Percentiles rank a stretch among this genome's conserved stretches.
These are phyloP conservation scores for Teleopsis dalmanni DNA, from an alignment of 1,140 invertebrate species.

Conservation along the genomic window DNA sequence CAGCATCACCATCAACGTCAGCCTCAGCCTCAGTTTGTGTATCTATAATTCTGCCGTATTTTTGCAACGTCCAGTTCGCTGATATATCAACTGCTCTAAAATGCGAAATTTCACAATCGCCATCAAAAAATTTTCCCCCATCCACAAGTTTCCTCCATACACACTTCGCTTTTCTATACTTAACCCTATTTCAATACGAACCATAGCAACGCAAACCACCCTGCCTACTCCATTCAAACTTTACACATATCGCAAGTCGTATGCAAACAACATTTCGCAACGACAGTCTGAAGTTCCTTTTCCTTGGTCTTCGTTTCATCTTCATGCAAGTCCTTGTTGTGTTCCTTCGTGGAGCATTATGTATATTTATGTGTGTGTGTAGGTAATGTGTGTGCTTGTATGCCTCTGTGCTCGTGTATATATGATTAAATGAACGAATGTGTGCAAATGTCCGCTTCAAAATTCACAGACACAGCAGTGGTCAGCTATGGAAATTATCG, in stretches of 20 bases:
- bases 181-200: too few relatives aligned
- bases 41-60: too few relatives aligned
- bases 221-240: slow-evolving; percentile 1
- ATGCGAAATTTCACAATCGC: slow-evolving; percentile 11
- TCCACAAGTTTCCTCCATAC: not conserved
- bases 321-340: slow-evolving; percentile 42
- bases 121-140: not conserved
- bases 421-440: not conserved
- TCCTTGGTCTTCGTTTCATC: slow-evolving; percentile 45
- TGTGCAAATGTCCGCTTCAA: slow-evolving; percentile 37
- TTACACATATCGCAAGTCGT: slow-evolving; percentile 41
- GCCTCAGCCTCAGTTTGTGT: too few relatives aligned
- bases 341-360: slow-evolving; percentile 11
- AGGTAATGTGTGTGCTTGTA: slow-evolving; percentile 12
- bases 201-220: slow-evolving; percentile 3
- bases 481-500: slow-evolving; percentile 45
- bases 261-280: slow-evolving; percentile 45
- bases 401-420: slow-evolving; percentile 21
- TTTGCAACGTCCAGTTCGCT: slow-evolving; percentile 1
- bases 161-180: not conserved
- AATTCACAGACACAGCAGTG: slow-evolving; percentile 43
- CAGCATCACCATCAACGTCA: too few relatives aligned
- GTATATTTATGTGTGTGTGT: slow-evolving; percentile 13
- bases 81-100: slow-evolving; percentile 6
- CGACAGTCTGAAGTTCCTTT: slow-evolving; percentile 33